Conservation (phyloP, 2,797 vertebrate genomes). For the Acropternis orthonyx region DNA sequence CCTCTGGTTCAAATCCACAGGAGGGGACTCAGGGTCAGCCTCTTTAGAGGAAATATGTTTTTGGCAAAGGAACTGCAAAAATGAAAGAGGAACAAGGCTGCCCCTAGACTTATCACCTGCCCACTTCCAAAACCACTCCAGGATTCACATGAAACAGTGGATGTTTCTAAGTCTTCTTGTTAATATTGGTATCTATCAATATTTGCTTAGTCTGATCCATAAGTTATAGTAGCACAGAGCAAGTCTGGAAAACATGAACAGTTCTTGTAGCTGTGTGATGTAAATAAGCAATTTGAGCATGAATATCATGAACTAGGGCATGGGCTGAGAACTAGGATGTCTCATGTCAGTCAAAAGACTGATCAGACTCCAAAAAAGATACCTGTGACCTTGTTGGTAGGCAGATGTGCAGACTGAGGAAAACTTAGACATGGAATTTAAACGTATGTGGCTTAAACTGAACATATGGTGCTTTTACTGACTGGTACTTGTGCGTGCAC, state of each 20-base stretch:
- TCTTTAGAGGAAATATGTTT: neutral
- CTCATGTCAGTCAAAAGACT: neutral
- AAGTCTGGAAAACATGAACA: neutral
- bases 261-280: neutral
- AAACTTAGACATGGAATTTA: neutral
- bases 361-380: neutral
- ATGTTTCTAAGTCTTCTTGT: neutral
- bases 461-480: neutral
- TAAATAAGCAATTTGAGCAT: neutral
- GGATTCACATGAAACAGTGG: neutral
- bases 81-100: neutral
- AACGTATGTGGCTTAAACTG: neutral
- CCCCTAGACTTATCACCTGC: neutral
- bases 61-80: neutral
- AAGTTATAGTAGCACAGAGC: accelerated
- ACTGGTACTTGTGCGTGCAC: neutral
- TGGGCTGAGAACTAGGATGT: neutral
- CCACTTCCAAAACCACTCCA: neutral
- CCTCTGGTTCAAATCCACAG: neutral
- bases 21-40: neutral
- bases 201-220: neutral
- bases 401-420: neutral
- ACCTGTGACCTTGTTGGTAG: neutral
- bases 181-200: neutral
- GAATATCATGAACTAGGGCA: neutral